Evolutionary conservation across 1,140 invertebrate genomes (phyloP), one percentile per base, ranked within the genome.

Genomic region (Camponotus vicinus): DNA sequence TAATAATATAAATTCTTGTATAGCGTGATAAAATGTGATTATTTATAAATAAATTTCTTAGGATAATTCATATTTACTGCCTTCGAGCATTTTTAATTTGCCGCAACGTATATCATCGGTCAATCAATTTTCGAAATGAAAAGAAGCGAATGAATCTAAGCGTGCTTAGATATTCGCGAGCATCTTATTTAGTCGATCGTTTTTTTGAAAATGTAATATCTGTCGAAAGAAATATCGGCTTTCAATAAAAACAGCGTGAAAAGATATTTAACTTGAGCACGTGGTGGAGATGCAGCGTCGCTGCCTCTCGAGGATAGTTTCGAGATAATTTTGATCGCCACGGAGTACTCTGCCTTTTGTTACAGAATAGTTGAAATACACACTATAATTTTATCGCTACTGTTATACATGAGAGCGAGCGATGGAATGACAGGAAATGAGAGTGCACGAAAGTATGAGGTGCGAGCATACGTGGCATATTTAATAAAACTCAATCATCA

Each of bases 41-140:
- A 93, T 93, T 92, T 92, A 92, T 92, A 89, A 83, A 91, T 89
- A 90, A 86, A 91, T 90, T 92, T 87, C 85, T 66, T 90, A 88
- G 88, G 84, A 84, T 87, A 91, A 88, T 78, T 88, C 89, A 52
- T 86, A 90, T 32, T 76, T 87, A 92, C 83, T 92, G 89, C 89
- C 90, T 91, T 76, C 67, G 84, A 88, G 88, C 85, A 92, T 92
- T 92, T 83, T 92, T 92, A 88, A 87, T 85, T 70, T 80, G 79
- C 37, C 11, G 85, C 70, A 59, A 15, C 13, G 55, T 61, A 59
- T 42, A 18, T 59, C 18, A 37, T 69, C 45, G 63, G 55, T 61
- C 13, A n/a, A 37, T 27, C 27, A 15, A 59, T 61, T 15, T n/a
- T 27, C 40, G 32, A 45, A 61, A 37, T 27, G 37, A 55, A 13